Base-by-base conservation (phyloP, 2,888 invertebrate species). In the Meghimatium bilineatum region DNA sequence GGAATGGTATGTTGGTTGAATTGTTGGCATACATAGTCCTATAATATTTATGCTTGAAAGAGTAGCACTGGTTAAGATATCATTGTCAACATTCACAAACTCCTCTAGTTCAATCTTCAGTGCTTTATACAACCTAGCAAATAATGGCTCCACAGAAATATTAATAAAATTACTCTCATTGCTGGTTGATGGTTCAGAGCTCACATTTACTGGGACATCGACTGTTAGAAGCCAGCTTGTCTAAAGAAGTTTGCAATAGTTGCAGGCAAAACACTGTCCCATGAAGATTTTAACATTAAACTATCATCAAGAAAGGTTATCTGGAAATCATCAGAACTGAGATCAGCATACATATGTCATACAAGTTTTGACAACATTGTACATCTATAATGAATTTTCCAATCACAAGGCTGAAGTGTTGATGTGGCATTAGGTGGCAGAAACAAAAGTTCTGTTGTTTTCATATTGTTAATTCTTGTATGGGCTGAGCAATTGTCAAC, bases 351-450 rank as follows among this genome's bases (percentile, higher is more conserved):
- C 69, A 36, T 38, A 38, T 69, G 38, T 38, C 36, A 23, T 17
- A 36, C 2, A 36, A 69, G 36, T 69, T 69, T 69, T 36, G 38
- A 69, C 69, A 69, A 69, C 17, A 38, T 69, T 69, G 69, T 38
- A 20, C 36, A 69, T 10, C 69, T 69, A 20, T 69, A 69, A 23
- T 36, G 36, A 69, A 38, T 1, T 36, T 69, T 69, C 67, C n/a
- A 66, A 63, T 78, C 78, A 63, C 66, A 66, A 32, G 56, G 56
- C 49, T 75, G 75, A n/a, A n/a, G 34, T 23, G 34, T 63, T 63
- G 78, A 66, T 36, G 78, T 78, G 23, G 66, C 63, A 49, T 78
- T 78, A 10, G 78, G 78, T 66, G 78, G 66, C 38, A 78, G 32
- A 63, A 66, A 66, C n/a, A 78, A 34, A 63, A 78, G 44, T 44